phyloP scores from a whole-genome alignment of 2,797 vertebrate genomes.

The Alauda arvensis region DNA sequence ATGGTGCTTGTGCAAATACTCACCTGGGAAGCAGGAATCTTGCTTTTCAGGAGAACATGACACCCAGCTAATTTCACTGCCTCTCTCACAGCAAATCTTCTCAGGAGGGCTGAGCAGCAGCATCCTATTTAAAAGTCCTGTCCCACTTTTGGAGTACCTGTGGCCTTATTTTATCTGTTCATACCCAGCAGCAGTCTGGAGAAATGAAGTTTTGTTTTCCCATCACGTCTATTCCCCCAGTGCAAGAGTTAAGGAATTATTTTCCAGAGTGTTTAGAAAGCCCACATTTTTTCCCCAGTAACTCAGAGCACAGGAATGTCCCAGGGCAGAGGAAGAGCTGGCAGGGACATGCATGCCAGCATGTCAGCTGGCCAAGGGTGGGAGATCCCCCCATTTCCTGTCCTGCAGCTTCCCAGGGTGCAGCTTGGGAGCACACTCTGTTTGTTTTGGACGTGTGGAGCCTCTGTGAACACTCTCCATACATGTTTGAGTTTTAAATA shows the following conservation, averaged over 20 bases:
- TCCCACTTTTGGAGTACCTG: neutral
- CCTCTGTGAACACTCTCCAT: neutral
- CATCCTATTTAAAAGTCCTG: constrained; percentile 27
- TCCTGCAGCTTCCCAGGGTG: constrained; percentile 36
- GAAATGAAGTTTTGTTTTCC: constrained; percentile 32
- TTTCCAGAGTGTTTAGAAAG: constrained; percentile 29
- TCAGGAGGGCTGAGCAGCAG: neutral
- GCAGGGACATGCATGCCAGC: constrained; percentile 36
- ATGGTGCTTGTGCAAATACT: neutral
- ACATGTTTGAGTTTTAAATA: constrained; percentile 25
- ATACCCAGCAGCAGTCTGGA: neutral
- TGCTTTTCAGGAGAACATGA: neutral
- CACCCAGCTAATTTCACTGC: neutral
- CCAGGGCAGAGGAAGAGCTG: constrained; percentile 44
- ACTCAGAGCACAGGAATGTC: constrained; percentile 56
- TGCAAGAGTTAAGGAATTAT: constrained; percentile 14
- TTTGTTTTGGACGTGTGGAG: constrained; percentile 51
- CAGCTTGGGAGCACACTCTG: constrained; percentile 15
- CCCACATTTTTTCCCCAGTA: constrained; percentile 24
- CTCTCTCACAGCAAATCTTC: neutral
- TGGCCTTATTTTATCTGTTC: constrained; percentile 20
- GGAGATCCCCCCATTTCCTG: constrained; percentile 49
- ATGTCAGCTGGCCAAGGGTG: constrained; percentile 48
- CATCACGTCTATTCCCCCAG: constrained; percentile 23
- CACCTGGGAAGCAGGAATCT: neutral